phyloP scores from a whole-genome alignment of 2,113 vertebrate genomes.

The Burhinus bistriatus region DNA sequence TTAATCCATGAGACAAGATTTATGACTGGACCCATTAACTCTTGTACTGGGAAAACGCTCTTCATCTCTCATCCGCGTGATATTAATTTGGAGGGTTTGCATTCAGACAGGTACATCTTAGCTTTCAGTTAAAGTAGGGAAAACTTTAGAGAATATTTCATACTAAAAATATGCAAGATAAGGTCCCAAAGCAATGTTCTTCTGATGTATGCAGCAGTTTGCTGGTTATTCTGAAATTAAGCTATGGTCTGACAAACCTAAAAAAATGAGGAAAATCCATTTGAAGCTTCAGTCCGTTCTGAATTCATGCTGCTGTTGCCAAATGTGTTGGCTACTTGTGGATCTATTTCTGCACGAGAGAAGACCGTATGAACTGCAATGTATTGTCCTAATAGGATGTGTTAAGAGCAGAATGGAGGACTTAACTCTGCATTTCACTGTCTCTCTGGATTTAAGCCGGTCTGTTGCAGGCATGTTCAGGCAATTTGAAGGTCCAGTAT shows the following conservation, averaged over 20 bases:
- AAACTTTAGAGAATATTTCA: not conserved
- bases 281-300: not conserved
- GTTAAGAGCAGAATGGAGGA: not conserved
- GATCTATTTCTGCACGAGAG: not conserved
- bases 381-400: not conserved
- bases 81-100: not conserved
- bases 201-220: not conserved
- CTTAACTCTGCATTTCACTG: not conserved
- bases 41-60: not conserved
- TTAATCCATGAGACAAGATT: conserved; percentile 54
- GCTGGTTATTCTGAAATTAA: not conserved
- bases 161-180: not conserved
- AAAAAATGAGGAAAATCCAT: not conserved
- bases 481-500: not conserved
- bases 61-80: not conserved
- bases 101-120: not conserved
- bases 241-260: not conserved
- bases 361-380: not conserved
- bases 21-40: conserved; percentile 41
- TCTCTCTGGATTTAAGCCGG: not conserved
- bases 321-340: not conserved
- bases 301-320: not conserved
- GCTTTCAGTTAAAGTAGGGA: not conserved
- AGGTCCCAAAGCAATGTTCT: not conserved
- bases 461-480: not conserved